Base-by-base conservation (phyloP, 2,888 invertebrate species). In the Archips crataeganus region DNA sequence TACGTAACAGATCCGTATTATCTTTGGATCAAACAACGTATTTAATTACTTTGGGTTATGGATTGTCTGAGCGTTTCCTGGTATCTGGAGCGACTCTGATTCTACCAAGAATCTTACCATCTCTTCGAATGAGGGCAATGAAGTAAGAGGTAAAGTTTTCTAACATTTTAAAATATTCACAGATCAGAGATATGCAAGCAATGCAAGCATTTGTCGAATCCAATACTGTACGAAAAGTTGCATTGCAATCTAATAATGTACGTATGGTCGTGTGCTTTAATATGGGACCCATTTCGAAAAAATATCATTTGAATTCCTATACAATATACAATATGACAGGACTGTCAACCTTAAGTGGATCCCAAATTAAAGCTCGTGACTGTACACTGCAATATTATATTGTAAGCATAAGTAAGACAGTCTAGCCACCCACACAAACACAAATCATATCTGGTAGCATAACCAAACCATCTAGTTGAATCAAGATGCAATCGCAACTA, bases 31-130 rank as follows among this genome's bases (percentile, higher is more conserved):
- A 34, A 51, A 64, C 73, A 73, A 32, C 49, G 73, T 59, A 59
- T 73, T 71, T 73, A 73, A 73, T 73, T 69, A 73, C 63, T 63
- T 36, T 62, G 36, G 67, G 34, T 62, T 61, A 71, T 68, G 39
- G 68, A 62, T 59, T 39, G 32, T 32, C 39, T 39, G 62, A 64
- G 3, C 32, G 47, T 39, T 73, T 68, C 72, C 68, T 68, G 72
- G 34, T 49, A 57, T 32, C 57, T 57, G 32, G 11, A 23, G 57
- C 3, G 32, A 9, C 57, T 32, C 57, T 57, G 32, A 10, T 32
- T 10, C 2, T 23, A 57, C 54, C 54, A 51, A 15, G n/a, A 51
- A 51, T 51, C 15, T 54, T 57, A 57, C 32, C 10, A 32, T 57
- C 57, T 32, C 11, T 32, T 11, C 32, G 6, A 57, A 57, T 32